phyloP scores from a whole-genome alignment of 1,140 invertebrate species.

The Bombus waltoni region DNA sequence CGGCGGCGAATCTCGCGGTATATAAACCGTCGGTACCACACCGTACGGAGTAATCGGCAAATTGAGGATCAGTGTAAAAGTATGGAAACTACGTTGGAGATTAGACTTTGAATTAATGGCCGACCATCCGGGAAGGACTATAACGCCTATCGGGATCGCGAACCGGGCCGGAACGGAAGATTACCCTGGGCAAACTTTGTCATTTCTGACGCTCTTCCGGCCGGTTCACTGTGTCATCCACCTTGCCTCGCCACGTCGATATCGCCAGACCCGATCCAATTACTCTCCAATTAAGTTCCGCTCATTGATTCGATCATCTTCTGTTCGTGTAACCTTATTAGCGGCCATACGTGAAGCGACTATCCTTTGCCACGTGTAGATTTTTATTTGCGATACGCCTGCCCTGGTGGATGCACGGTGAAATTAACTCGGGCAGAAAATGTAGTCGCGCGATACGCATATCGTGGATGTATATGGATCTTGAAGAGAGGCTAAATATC shows the following conservation, averaged over 20 bases:
- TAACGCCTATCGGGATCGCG: conserved; percentile 28
- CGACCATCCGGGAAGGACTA: neutral
- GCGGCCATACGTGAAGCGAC: conserved; percentile 1
- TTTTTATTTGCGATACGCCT: conserved; percentile 20
- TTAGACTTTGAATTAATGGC: conserved; percentile 50
- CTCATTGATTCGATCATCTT: conserved; percentile 33
- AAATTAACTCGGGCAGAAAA: neutral
- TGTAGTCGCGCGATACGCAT: neutral
- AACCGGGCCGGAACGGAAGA: conserved; percentile 19
- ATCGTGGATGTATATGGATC: neutral
- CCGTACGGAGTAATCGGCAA: conserved; percentile 2
- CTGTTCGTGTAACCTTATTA: conserved; percentile 14
- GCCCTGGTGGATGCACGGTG: neutral
- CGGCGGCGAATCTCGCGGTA: neutral
- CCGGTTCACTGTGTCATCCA: conserved; percentile 4
- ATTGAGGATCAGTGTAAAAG: conserved; percentile 40
- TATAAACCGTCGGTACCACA: neutral
- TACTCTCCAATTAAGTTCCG: conserved; percentile 45
- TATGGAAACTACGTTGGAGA: conserved; percentile 46
- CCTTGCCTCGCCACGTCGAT: conserved; percentile 1
- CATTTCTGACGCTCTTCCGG: conserved; percentile 30
- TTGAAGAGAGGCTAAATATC: neutral
- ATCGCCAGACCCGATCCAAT: conserved; percentile 31
- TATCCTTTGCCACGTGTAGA: neutral
- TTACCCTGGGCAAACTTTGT: conserved; percentile 37